phyloP scores from a whole-genome alignment of 2,797 vertebrate genomes.

The Microctenopoma steveboyesi region DNA sequence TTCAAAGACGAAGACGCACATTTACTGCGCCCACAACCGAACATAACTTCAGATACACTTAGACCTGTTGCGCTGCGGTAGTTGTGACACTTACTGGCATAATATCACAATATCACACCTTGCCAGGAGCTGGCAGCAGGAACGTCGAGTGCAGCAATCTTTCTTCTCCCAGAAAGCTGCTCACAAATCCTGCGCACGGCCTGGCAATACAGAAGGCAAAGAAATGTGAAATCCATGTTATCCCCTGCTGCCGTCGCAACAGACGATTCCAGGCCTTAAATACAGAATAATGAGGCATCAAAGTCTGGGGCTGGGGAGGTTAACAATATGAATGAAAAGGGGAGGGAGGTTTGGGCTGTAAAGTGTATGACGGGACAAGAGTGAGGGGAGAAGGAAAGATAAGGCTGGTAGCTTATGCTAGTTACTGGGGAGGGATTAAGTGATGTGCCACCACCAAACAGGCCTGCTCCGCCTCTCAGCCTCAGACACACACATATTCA shows the following conservation, averaged over 20 bases:
- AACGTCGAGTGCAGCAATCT: slow-evolving; percentile 42
- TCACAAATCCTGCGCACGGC: slow-evolving; percentile 59
- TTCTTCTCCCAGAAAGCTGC: slow-evolving; percentile 35
- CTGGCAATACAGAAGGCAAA: slow-evolving; percentile 54
- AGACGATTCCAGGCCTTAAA: slow-evolving; percentile 66
- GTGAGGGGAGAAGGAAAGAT: slow-evolving; percentile 62
- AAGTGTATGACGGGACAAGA: slow-evolving; percentile 50
- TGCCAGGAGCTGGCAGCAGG: slow-evolving; percentile 34
- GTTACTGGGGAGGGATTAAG: slow-evolving; percentile 79
- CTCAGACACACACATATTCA: slow-evolving; percentile 49
- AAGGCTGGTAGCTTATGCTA: slow-evolving; percentile 76
- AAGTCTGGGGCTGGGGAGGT: slow-evolving; percentile 61
- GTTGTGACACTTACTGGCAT: slow-evolving; percentile 36
- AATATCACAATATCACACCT: slow-evolving; percentile 49
- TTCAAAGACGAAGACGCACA: slow-evolving; percentile 6
- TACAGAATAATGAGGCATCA: slow-evolving; percentile 75
- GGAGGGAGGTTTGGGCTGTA: slow-evolving; percentile 18
- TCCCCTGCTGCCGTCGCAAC: slow-evolving; percentile 38
- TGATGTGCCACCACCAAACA: slow-evolving; percentile 55
- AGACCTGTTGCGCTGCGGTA: slow-evolving; percentile 46
- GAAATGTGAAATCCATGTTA: slow-evolving; percentile 55
- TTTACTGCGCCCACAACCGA: slow-evolving; percentile 2
- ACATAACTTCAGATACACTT: slow-evolving; percentile 6
- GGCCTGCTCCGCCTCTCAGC: slow-evolving; percentile 25
- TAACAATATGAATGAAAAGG: slow-evolving; percentile 61